Evolutionary conservation across 2,113 vertebrate genomes (phyloP).

Genomic region (Vidua macroura): DNA sequence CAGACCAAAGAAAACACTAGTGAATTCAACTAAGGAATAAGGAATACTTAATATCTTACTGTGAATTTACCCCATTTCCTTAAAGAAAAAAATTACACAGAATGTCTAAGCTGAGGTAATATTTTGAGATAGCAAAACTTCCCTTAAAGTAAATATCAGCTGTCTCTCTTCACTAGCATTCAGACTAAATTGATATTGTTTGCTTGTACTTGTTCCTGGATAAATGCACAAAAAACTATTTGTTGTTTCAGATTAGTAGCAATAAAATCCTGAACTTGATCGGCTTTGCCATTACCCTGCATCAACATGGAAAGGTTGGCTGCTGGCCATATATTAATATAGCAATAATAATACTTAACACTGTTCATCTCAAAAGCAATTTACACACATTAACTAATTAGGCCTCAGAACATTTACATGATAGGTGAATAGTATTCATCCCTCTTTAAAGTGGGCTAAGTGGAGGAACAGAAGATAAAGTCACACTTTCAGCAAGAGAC

Average conservation of each 20-base stretch:
- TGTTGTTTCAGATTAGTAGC: constrained; percentile 10
- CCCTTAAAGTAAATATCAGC: background rate
- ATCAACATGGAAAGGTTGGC: constrained; percentile 46
- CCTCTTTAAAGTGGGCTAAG: background rate
- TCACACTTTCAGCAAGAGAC: background rate
- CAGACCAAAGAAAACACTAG: background rate
- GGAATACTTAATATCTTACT: background rate
- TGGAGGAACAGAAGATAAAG: background rate
- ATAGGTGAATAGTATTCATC: constrained; percentile 15
- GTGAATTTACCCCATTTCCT: background rate
- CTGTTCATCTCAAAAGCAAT: constrained; percentile 63
- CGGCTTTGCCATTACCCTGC: constrained; percentile 36
- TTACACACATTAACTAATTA: constrained; percentile 65
- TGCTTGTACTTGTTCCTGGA: background rate
- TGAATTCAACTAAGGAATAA: background rate
- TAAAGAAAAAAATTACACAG: background rate
- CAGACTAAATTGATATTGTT: background rate
- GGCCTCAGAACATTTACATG: constrained; percentile 47
- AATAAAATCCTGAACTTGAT: constrained; percentile 37
- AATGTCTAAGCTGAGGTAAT: background rate
- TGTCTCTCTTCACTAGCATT: background rate
- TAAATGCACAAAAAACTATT: background rate
- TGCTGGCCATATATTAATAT: constrained; percentile 61
- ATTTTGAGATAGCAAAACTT: background rate
- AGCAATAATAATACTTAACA: constrained; percentile 61